Evolutionary conservation across 92 coral and sea anemone genomes (phyloP).

Genomic region (Porites evermanni): DNA sequence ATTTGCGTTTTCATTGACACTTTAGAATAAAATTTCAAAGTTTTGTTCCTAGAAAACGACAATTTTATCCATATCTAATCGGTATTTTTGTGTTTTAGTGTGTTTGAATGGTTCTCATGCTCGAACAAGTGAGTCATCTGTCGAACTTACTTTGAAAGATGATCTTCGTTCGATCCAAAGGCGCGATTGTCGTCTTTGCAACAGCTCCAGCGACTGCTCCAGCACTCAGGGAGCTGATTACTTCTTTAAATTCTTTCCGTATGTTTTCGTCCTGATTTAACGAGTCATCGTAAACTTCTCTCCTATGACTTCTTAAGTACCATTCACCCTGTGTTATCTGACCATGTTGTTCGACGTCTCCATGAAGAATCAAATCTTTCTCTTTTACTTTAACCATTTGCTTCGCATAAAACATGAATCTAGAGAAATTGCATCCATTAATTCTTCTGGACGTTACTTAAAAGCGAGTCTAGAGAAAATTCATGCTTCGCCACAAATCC

Average conservation of each 20-base stretch:
- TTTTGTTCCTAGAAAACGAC: background rate
- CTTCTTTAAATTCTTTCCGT: slow-evolving; percentile 77
- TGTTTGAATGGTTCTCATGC: no score
- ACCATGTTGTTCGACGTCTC: slow-evolving; percentile 90
- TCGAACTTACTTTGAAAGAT: slow-evolving; percentile 95
- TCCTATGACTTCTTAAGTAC: slow-evolving; percentile 80
- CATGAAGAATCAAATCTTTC: slow-evolving; percentile 69
- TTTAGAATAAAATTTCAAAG: no score
- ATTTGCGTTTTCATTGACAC: background rate
- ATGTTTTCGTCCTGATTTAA: slow-evolving; percentile 47
- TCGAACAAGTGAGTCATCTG: no score
- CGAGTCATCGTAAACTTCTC: slow-evolving; percentile 60
- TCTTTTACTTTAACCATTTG: slow-evolving; percentile 75
- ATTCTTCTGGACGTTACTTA: background rate
- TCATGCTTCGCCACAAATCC: background rate
- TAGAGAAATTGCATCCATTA: background rate
- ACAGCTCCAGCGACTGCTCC: slow-evolving; percentile 99
- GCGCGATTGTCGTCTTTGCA: slow-evolving; percentile 98
- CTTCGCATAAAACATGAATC: background rate
- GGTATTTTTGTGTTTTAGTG: background rate
- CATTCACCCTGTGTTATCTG: slow-evolving; percentile 92
- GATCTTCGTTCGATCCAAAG: slow-evolving; percentile 96
- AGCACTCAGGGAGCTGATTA: slow-evolving; percentile 89
- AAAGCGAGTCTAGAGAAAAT: no score
- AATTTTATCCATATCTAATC: background rate